Percentiles rank a stretch among this genome's conserved stretches.
Conservation (phyloP, 2,888 invertebrate species). For the Drosophila birchii region DNA sequence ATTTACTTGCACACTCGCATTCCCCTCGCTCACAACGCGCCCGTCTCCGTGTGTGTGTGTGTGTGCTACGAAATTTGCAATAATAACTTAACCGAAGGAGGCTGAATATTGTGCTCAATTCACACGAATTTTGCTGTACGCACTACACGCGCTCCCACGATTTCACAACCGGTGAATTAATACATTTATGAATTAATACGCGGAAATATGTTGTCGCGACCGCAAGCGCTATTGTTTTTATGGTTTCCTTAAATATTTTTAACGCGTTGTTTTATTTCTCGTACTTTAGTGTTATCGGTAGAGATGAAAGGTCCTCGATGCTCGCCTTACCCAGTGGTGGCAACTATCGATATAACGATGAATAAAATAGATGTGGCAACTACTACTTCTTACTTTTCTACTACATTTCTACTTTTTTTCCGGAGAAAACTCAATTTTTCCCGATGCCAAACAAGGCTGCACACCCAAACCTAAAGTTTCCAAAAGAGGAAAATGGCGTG, state of each 20-base stretch:
- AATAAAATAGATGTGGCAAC: neutral
- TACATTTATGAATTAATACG: slow-evolving; percentile 1
- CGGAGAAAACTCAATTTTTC: neutral
- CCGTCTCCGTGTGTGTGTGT: slow-evolving; percentile 30
- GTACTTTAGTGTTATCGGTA: slow-evolving; percentile 2
- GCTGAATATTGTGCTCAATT: slow-evolving; percentile 23
- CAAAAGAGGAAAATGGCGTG: neutral
- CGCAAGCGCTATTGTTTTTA: slow-evolving; percentile 31
- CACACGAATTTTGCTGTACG: slow-evolving; percentile 14
- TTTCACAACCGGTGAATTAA: slow-evolving; percentile 13
- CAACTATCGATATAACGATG: neutral
- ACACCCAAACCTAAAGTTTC: neutral
- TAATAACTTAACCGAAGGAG: slow-evolving; percentile 54
- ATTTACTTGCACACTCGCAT: slow-evolving; percentile 52
- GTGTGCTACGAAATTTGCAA: slow-evolving; percentile 66
- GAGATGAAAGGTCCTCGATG: neutral
- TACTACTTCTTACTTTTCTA: no score
- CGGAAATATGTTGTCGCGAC: slow-evolving; percentile 26
- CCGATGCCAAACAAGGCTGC: neutral
- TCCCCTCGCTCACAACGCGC: slow-evolving; percentile 31
- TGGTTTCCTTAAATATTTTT: slow-evolving; percentile 37
- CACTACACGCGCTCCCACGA: neutral
- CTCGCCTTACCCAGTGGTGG: neutral
- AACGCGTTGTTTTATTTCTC: slow-evolving; percentile 26
- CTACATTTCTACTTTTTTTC: no score